These are phyloP conservation scores for Gymnothorax javanicus DNA, from an alignment of 2,797 vertebrate species.

Conservation along the genomic window DNA sequence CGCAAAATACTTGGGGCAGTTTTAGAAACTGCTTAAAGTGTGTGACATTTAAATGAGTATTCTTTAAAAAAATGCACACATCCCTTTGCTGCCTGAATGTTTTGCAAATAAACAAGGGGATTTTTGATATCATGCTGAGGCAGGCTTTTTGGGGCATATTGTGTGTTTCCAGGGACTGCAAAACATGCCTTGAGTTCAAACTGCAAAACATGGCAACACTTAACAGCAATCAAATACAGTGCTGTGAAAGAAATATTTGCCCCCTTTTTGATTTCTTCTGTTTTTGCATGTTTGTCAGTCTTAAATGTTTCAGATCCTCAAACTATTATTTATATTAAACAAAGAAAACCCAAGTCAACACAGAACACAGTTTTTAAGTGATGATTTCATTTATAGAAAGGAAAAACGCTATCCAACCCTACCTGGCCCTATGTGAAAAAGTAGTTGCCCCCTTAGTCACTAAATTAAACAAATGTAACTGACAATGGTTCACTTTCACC, in stretches of 20 bases:
- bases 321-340: too few relatives aligned
- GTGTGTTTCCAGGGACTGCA: neutral
- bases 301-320: too few relatives aligned
- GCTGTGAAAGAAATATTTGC: neutral
- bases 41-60: constrained; percentile 15
- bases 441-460: too few relatives aligned
- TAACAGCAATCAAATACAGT: neutral
- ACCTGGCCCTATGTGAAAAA: too few relatives aligned
- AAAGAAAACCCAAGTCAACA: too few relatives aligned
- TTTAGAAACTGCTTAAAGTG: constrained; percentile 7
- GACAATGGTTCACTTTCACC: too few relatives aligned
- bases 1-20: neutral
- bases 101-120: neutral
- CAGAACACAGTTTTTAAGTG: too few relatives aligned
- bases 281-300: too few relatives aligned
- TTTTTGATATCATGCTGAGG: neutral
- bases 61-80: neutral
- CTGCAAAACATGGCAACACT: neutral
- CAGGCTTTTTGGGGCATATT: neutral
- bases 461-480: too few relatives aligned
- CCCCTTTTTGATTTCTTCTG: too few relatives aligned
- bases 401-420: too few relatives aligned
- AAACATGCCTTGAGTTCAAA: neutral
- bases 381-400: too few relatives aligned
- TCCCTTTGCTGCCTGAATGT: neutral